phyloP scores from a whole-genome alignment of 1,140 invertebrate species.

The Drosophila micromelanica region DNA sequence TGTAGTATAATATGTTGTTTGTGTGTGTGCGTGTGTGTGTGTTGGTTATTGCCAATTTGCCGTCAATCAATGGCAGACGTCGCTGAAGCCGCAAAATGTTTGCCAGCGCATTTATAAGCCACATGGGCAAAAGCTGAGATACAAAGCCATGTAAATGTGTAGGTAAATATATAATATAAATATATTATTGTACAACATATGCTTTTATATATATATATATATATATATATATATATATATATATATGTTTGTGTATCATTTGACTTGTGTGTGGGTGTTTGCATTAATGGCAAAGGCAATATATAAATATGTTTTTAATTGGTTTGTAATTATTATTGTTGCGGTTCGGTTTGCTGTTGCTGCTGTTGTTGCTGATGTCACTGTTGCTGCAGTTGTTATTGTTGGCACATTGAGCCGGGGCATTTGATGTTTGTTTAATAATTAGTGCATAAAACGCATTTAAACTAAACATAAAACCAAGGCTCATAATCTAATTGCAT shows the following conservation, averaged over 20 bases:
- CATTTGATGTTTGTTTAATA: conserved; percentile 55
- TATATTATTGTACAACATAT: background rate
- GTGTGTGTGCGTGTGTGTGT: conserved; percentile 16
- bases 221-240: conserved; percentile 4
- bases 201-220: conserved; percentile 4
- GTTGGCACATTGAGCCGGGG: conserved; percentile 5
- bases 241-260: conserved; percentile 12
- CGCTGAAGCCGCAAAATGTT: conserved; percentile 40
- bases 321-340: conserved; percentile 73
- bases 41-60: conserved; percentile 56
- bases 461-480: conserved; percentile 28
- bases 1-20: background rate
- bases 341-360: conserved; percentile 28
- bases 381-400: conserved; percentile 23
- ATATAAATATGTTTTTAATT: conserved; percentile 75
- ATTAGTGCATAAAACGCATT: conserved; percentile 61
- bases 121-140: conserved; percentile 10
- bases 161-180: conserved; percentile 3
- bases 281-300: conserved; percentile 51
- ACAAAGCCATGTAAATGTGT: conserved; percentile 8
- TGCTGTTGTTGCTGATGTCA: conserved; percentile 7
- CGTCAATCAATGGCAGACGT: conserved; percentile 64
- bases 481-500: conserved; percentile 37
- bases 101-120: conserved; percentile 31
- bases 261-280: conserved; percentile 19